A percentile compares a stretch with the other conserved stretches of the same genome.
phyloP scores from a whole-genome alignment of 2,888 invertebrate species.

The Entomobrya multifasciata region DNA sequence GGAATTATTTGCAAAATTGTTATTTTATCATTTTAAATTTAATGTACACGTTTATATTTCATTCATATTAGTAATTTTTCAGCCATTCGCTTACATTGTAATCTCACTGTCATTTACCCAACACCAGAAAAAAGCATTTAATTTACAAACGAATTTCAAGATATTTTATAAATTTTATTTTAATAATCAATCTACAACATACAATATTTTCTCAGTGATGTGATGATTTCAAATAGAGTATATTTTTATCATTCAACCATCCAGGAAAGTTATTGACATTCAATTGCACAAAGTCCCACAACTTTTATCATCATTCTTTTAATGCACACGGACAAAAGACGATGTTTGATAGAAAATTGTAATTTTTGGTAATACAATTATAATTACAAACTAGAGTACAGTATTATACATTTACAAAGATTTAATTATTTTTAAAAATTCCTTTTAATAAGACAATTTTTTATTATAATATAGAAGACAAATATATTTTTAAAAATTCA shows the following conservation, averaged over 20 bases:
- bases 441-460: not conserved
- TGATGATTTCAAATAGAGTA: conserved; percentile 15
- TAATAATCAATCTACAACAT: conserved; percentile 41
- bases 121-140: not conserved
- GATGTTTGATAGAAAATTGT: not conserved
- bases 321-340: conserved; percentile 35
- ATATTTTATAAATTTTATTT: not conserved
- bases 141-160: not conserved
- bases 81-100: too few relatives aligned
- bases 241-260: conserved; percentile 25
- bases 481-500: not conserved
- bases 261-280: conserved; percentile 26
- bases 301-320: conserved; percentile 49
- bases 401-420: not conserved
- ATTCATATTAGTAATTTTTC: too few relatives aligned
- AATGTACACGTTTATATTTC: too few relatives aligned
- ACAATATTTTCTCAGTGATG: conserved; percentile 24
- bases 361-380: not conserved
- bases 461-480: not conserved
- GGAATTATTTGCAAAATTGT: too few relatives aligned
- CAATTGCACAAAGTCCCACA: conserved; percentile 71
- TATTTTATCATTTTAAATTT: too few relatives aligned
- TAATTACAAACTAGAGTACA: not conserved
- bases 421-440: not conserved
- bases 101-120: not conserved